Evolutionary conservation across 2,113 vertebrate species (phyloP).

Genomic region (Dicentrarchus labrax): DNA sequence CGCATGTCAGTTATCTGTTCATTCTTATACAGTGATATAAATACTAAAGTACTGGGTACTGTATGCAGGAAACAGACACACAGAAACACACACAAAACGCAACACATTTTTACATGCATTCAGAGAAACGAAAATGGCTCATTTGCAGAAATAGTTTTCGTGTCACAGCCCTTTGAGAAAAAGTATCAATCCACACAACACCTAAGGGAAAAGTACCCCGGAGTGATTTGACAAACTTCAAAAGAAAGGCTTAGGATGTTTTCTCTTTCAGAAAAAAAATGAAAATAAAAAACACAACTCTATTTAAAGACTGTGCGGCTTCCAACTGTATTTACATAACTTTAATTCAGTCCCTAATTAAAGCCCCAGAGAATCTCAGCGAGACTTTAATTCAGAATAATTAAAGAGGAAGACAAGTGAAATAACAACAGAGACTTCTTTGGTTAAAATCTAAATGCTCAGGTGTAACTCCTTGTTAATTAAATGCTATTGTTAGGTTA

Average conservation of each 20-base stretch:
- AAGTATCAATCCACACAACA: slow-evolving; percentile 63
- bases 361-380: slow-evolving; percentile 79
- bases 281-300: slow-evolving; percentile 67
- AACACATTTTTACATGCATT: slow-evolving; percentile 9
- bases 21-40: neutral
- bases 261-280: slow-evolving; percentile 51
- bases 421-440: slow-evolving; percentile 72
- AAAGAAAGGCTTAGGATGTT: slow-evolving; percentile 72
- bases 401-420: slow-evolving; percentile 77
- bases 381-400: slow-evolving; percentile 79
- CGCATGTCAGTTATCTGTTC: neutral
- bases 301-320: slow-evolving; percentile 77
- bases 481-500: slow-evolving; percentile 77
- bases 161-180: slow-evolving; percentile 61
- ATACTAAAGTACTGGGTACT: neutral
- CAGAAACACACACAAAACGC: neutral
- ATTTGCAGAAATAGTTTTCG: slow-evolving; percentile 53
- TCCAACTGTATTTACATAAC: slow-evolving; percentile 81
- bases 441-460: slow-evolving; percentile 78
- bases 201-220: slow-evolving; percentile 61
- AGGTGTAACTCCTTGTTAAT: slow-evolving; percentile 80
- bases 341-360: slow-evolving; percentile 85
- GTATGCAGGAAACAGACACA: neutral
- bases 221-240: slow-evolving; percentile 78
- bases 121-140: slow-evolving; percentile 23